phyloP scores from a whole-genome alignment of 2,113 vertebrate genomes.

The Myotis yumanensis region DNA sequence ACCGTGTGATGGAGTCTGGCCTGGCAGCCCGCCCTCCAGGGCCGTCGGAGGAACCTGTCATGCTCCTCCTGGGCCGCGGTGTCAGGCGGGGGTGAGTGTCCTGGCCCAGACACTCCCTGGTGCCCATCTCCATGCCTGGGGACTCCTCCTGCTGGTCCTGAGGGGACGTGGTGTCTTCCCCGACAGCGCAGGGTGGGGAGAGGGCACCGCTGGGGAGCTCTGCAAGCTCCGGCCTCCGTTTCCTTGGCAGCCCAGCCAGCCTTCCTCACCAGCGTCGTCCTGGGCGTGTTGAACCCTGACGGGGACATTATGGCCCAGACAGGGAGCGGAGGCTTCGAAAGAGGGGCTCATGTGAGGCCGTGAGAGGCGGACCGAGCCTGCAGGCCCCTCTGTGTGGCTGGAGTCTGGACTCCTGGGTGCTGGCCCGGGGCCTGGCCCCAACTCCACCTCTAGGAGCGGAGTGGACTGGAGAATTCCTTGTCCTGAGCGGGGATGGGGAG shows the following conservation, averaged over 20 bases:
- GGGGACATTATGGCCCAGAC: neutral
- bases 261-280: neutral
- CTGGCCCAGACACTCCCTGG: neutral
- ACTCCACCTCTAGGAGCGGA: neutral
- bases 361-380: neutral
- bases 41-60: fast-evolving
- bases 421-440: neutral
- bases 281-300: neutral
- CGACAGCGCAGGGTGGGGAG: neutral
- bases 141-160: neutral
- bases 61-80: neutral
- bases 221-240: neutral
- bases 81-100: neutral
- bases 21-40: neutral
- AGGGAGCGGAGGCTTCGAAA: neutral
- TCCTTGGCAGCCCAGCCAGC: neutral
- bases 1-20: fast-evolving
- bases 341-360: neutral
- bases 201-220: neutral
- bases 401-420: neutral
- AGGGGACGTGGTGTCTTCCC: neutral
- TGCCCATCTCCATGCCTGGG: neutral
- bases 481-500: neutral
- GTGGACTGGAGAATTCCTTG: neutral
- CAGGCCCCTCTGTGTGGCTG: fast-evolving